Evolutionary conservation across 2,888 invertebrate genomes (phyloP), one percentile per base, ranked within the genome.

Genomic region (Gandaritis pyraliata): DNA sequence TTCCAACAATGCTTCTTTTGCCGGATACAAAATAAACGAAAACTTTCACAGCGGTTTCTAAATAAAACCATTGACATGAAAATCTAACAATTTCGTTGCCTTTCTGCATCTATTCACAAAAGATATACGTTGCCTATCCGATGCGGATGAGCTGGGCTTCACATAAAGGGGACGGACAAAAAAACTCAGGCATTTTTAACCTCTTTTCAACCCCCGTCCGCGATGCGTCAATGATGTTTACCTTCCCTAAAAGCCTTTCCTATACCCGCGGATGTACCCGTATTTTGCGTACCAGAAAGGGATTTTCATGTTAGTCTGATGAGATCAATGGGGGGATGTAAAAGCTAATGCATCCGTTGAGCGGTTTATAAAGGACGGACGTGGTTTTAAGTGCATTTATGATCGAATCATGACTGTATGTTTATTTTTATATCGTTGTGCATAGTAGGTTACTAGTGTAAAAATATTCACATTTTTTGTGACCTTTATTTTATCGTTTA

Each of bases 171-270:
- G 74, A 67, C 72, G 77, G 74, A 78, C 79, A 81, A 85, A 86
- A n/a, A 83, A 83, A 72, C 74, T 74, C 75, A 60, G 76, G 72
- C 78, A 76, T 84, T 87, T 87, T 86, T 81, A 83, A 82, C 82
- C 80, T 75, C 51, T 85, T 87, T 87, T 86, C 80, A 82, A 81
- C 81, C 80, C 82, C 80, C 45, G 49, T 73, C 72, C 72, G 75
- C 79, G 81, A 85, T 81, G 86, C 86, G 82, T 84, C 88, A 82
- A 87, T 85, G 87, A 85, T 89, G 84, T 88, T 89, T 90, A 81
- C 87, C 80, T 79, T 81, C 74, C 79, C 85, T 88, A 88, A 90
- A 90, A 90, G 88, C 87, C 81, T 83, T 64, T 54, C 18, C 11
- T 70, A 68, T 49, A 72, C 45, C 53, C 18, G 13, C 49, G 57